These are phyloP conservation scores for Sinella curviseta DNA, from an alignment of 1,140 invertebrate species.

Conservation along the genomic window DNA sequence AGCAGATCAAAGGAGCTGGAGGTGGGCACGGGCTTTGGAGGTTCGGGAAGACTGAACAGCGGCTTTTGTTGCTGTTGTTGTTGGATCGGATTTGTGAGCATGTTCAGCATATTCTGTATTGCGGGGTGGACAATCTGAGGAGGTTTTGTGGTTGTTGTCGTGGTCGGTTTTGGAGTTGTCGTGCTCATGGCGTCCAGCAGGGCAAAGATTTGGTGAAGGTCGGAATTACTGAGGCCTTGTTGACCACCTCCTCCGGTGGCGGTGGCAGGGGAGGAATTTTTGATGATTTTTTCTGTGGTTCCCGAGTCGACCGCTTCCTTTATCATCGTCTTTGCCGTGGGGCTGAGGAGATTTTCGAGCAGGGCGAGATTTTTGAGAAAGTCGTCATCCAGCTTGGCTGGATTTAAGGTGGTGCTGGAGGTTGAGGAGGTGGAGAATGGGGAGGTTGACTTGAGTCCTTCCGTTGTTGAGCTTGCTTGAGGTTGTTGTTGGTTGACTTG, in stretches of 20 bases:
- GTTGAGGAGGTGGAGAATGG: too few species aligned
- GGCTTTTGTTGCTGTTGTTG: conserved; percentile 11
- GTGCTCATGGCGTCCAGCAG: neutral
- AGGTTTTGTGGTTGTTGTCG: conserved; percentile 20
- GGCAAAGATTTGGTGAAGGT: neutral
- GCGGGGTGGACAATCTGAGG: conserved; percentile 31
- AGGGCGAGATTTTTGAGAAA: conserved; percentile 18
- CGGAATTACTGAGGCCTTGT: neutral
- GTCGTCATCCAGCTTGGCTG: conserved; percentile 17
- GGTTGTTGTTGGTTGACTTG: conserved; percentile 11
- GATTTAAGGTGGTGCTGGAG: conserved; percentile 27
- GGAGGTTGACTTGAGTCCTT: neutral
- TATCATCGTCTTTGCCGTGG: conserved; percentile 14
- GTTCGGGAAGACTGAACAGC: neutral
- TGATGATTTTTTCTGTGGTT: neutral
- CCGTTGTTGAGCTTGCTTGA: conserved; percentile 4
- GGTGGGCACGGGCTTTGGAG: conserved; percentile 1
- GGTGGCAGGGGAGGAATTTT: neutral
- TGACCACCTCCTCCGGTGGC: neutral
- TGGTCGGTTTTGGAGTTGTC: conserved; percentile 10
- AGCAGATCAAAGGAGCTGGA: conserved; percentile 38
- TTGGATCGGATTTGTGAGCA: conserved; percentile 26
- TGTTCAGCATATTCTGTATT: conserved; percentile 30
- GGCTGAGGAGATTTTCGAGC: conserved; percentile 32
- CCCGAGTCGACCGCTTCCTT: conserved; percentile 9